Base-by-base conservation (phyloP, 2,797 vertebrate genomes). In the Avahi laniger region DNA sequence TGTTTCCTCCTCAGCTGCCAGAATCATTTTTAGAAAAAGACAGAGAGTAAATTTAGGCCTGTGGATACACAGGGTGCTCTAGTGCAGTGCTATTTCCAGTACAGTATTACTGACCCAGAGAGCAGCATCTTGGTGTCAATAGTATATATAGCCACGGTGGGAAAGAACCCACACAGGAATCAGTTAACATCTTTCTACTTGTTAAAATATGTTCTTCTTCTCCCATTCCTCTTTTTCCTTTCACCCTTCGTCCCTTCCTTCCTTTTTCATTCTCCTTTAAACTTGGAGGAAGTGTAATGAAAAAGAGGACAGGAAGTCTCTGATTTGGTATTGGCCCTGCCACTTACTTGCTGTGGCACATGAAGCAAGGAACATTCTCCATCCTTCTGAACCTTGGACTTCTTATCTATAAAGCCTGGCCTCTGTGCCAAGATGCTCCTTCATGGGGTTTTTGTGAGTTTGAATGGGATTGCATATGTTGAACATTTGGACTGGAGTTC, bases 1-100 rank as follows among this genome's bases (percentile, higher is more conserved):
- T 84, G 67, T 70, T 88, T 65, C 41, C 38, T 80, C 38, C 54
- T 70, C 43, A 65, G 30, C 30, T 94, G 72, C n/a, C 73, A 75
- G 72, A 33, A 38, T 69, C 33, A 67, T 52, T 87, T 92, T 35
- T n/a, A 28, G 43, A 79, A 86, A 35, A 81, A 28, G 4, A 5
- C 28, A 7, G 59, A 50, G 15, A 18, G 72, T 13, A 84, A 43
- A 13, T 30, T 35, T 54, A 41, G 57, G 72, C 6, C 17, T 35
- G 11, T 4, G 13, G 48, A 67, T 48, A 41, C 35, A 20, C 35
- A n/a, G 41, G 6, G 10, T 46, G 10, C 12, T 35, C 48, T 17
- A 75, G 35, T 10, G 30, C 7, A 33, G 5, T 1, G 59, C 26
- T 46, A 43, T 35, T 38, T 48, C 20, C 12, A 12, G 11, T 24